Conservation (phyloP, 1,140 invertebrate genomes). For the Thrips palmi region DNA sequence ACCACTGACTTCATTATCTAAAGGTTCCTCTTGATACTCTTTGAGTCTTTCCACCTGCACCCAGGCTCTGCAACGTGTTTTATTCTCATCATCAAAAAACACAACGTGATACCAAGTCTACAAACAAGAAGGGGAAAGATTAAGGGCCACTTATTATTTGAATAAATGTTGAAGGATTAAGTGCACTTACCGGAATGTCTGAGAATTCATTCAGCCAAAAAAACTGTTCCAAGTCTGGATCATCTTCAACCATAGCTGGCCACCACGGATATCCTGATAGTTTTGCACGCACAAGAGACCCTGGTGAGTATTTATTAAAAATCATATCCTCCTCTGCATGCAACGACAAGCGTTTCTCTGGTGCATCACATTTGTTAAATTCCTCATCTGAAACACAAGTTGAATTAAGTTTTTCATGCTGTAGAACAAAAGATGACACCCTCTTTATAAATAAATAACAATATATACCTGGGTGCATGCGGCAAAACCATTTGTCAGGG, state of each 20-base stretch:
- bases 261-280: constrained; percentile 45
- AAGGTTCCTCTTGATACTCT: constrained; percentile 18
- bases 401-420: constrained; percentile 3
- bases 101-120: constrained; percentile 41
- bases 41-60: constrained; percentile 23
- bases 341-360: constrained; percentile 24
- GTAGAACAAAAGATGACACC: no score
- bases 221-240: constrained; percentile 38
- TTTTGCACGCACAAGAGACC: constrained; percentile 44
- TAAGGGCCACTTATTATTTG: not conserved
- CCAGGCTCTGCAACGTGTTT: constrained; percentile 36
- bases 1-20: constrained; percentile 18
- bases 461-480: constrained; percentile 34
- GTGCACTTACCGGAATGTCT: constrained; percentile 28
- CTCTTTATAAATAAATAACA: not conserved
- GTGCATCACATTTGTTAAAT: constrained; percentile 27
- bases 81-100: constrained; percentile 32
- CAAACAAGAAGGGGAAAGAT: constrained; percentile 17
- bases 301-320: constrained; percentile 32
- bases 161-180: constrained; percentile 4
- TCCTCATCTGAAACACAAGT: constrained; percentile 23
- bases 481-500: constrained; percentile 39
- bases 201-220: constrained; percentile 32
- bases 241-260: constrained; percentile 53
- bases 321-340: constrained; percentile 31